phyloP scores from a whole-genome alignment of 1,140 invertebrate genomes.

The Bombus affinis region DNA sequence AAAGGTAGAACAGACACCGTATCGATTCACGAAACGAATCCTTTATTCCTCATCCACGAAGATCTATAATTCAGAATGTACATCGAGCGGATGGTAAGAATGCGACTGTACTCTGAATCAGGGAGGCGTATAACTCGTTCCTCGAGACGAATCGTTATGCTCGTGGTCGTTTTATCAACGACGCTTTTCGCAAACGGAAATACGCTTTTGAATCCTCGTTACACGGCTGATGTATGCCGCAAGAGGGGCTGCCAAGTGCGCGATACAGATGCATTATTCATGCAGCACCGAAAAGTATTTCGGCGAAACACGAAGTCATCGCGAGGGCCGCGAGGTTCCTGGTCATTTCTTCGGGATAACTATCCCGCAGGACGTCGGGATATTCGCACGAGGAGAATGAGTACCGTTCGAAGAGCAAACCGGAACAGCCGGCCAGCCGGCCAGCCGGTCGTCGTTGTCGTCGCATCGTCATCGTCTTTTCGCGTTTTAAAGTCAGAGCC shows the following conservation, averaged over 20 bases:
- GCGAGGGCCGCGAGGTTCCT: conserved; percentile 33
- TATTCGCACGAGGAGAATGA: neutral
- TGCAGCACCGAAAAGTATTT: conserved; percentile 54
- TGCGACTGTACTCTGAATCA: neutral
- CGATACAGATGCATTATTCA: conserved; percentile 64
- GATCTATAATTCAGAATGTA: conserved; percentile 30
- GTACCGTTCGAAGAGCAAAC: conserved; percentile 48
- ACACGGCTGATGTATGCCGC: conserved; percentile 46
- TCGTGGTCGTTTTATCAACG: conserved; percentile 48
- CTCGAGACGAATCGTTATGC: neutral
- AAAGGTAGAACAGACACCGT: neutral
- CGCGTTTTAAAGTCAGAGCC: conserved; percentile 53
- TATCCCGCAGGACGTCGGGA: conserved; percentile 52
- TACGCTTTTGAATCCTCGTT: conserved; percentile 50
- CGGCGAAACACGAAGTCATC: conserved; percentile 53
- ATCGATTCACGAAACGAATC: neutral
- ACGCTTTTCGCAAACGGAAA: conserved; percentile 46
- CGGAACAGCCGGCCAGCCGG: conserved; percentile 46
- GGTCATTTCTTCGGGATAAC: conserved; percentile 53
- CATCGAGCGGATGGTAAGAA: neutral
- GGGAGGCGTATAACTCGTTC: neutral
- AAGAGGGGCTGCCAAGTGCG: conserved; percentile 44
- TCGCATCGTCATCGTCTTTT: conserved; percentile 45
- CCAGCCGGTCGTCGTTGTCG: neutral
- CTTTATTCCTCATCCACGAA: neutral